phyloP scores from a whole-genome alignment of 2,113 vertebrate genomes.

The Pygoscelis adeliae region DNA sequence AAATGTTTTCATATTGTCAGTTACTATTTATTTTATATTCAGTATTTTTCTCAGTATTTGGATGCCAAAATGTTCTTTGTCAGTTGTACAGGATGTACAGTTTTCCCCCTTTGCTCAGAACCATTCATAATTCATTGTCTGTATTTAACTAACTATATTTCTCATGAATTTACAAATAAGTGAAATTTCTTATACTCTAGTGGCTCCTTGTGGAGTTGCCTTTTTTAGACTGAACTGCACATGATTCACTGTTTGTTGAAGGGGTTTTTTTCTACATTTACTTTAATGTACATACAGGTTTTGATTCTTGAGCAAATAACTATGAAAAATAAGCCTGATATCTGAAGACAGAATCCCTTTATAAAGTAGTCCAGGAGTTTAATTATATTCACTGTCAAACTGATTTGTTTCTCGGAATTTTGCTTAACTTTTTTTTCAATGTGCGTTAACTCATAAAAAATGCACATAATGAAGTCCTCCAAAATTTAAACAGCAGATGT shows the following conservation, averaged over 20 bases:
- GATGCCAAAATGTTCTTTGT: background rate
- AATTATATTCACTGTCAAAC: background rate
- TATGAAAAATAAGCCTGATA: background rate
- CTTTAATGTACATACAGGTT: background rate
- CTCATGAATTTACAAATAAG: constrained; percentile 50
- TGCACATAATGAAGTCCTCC: background rate
- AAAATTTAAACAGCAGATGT: background rate
- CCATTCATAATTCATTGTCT: constrained; percentile 1
- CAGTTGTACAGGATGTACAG: background rate
- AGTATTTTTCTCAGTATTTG: background rate
- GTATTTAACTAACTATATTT: constrained; percentile 6
- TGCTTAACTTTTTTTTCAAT: background rate
- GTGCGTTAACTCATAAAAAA: background rate
- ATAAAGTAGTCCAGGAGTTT: background rate
- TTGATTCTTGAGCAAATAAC: background rate
- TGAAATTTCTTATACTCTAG: constrained; percentile 72
- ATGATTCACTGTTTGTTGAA: background rate
- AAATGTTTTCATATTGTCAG: background rate
- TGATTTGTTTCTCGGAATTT: background rate
- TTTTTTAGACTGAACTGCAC: constrained; percentile 18
- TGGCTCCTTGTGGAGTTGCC: constrained; percentile 75
- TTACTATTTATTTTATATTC: background rate
- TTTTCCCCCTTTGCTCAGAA: background rate
- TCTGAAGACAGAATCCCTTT: background rate
- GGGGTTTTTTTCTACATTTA: background rate